Base-by-base conservation (phyloP, 2,113 vertebrate species). In the Phrynosoma platyrhinos region DNA sequence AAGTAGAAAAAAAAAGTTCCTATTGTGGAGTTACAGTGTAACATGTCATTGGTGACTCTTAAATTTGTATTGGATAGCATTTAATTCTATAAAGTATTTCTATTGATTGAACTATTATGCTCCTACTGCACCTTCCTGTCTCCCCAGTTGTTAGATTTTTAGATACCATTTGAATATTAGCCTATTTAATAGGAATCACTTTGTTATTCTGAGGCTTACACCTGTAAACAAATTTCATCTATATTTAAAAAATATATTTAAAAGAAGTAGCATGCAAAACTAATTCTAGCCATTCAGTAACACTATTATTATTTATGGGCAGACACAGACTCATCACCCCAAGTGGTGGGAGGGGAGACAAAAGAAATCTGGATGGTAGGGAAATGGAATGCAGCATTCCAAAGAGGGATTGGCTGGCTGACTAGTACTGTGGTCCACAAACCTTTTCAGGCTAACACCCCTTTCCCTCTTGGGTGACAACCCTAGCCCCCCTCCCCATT, bases 191-290 rank as follows among this genome's bases (percentile, higher is more conserved):
- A 42, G 87, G 32, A 30, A 79, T 42, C 0, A 0, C 18, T 87
- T 25, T 92, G 82, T 89, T 87, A 23, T 85, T 86, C 66, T 58
- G 42, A 86, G 83, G 68, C 20, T 78, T 9, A 72, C 69, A 5
- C 25, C 30, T 71, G 25, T 30, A 71, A 30, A 71, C 27, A 71
- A 64, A n/a, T 1, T 12, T 82, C n/a, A 87, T 47, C 74, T 42
- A 84, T 23, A 75, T 79, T 79, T 87, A 0, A 77, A 80, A 36
- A 64, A 84, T 20, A 5, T 13, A 62, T 62, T 91, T 72, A 79
- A 1, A 5, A 32, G 82, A 62, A 62, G 78, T 71, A 79, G 66
- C 52, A 64, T 84, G 2, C 5, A 83, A 68, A 74, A 92, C 14
- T 72, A 64, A 89, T 5, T 40, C 42, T 30, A 92, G 27, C 21